These are phyloP conservation scores for Cyprinella venusta DNA, from an alignment of 2,797 vertebrate genomes.

Conservation along the genomic window DNA sequence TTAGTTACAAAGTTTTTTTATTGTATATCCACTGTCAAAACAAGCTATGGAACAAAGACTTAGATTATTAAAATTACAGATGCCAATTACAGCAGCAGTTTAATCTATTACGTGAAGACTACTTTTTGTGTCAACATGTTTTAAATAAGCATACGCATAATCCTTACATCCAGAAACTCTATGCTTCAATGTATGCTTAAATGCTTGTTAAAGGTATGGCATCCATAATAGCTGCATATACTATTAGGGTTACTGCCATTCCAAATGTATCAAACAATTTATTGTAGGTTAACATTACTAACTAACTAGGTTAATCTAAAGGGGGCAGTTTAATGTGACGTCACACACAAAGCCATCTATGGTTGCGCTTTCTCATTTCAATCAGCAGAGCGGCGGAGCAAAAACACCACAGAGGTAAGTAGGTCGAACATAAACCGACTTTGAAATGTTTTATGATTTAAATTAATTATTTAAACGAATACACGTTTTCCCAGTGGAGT, in stretches of 20 bases:
- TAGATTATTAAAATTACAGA: not conserved
- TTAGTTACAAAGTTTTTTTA: not conserved
- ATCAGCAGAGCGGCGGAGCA: not conserved
- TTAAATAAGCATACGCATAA: not conserved
- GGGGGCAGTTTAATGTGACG: slow-evolving; percentile 34
- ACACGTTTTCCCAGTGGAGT: not conserved
- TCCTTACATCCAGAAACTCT: not conserved
- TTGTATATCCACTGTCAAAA: not conserved
- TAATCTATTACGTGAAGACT: not conserved
- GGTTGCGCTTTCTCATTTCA: slow-evolving; percentile 7
- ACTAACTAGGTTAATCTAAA: not conserved
- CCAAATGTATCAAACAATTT: not conserved
- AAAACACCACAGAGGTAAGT: slow-evolving; percentile 1
- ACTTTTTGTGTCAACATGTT: not conserved
- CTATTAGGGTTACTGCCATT: not conserved
- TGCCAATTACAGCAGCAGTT: not conserved
- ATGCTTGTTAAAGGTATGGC: not conserved
- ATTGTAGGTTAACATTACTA: not conserved
- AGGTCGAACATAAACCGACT: not conserved
- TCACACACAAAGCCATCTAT: slow-evolving; percentile 47
- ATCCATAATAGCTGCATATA: too few species aligned
- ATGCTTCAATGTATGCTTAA: too few species aligned
- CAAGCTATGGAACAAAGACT: not conserved
- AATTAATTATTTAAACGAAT: not conserved
- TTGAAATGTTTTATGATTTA: not conserved